Base-by-base conservation (phyloP, 2,797 vertebrate species). In the Carduelis carduelis region DNA sequence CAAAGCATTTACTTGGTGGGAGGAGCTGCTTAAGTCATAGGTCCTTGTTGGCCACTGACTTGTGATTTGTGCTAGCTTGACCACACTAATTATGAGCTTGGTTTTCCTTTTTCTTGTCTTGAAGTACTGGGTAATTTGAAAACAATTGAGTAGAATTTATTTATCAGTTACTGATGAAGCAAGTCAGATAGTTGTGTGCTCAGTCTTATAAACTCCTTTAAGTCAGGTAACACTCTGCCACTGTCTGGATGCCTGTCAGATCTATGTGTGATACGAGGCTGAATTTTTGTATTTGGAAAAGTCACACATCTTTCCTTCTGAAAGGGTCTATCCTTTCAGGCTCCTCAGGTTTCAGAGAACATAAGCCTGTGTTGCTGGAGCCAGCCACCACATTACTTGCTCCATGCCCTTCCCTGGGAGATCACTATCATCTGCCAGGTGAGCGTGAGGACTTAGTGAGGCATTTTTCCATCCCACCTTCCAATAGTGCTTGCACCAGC, bases 201-300 rank as follows among this genome's bases (percentile, higher is more conserved):
- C 30, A 39, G 1, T n/a, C 24, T 46, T 37, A 61, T 7, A 65
- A 76, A 27, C 50, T 37, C 26, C 39, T 72, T 61, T 28, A 86
- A 66, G 27, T 70, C 32, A 14, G 11, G 35, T 47, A 44, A 46
- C 13, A 7, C 18, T 22, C 35, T 71, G 53, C 18, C 46, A 20
- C 26, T 70, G 2, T 61, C 27, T 56, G 44, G 60, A n/a, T 75
- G 41, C 41, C 10, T 32, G 21, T 32, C 53, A 34, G 37, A 59
- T 63, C 52, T 63, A 26, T 27, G 11, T 52, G 27, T 75, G 55
- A 91, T 34, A 35, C 2, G 6, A 68, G 11, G 49, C 4, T 61
- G 34, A 72, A 66, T 50, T 80, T 83, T 78, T 68, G 23, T 78
- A 8, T 60, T 53, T 83, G 80, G 59, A 81, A 61, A 77, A 88